Conservation (phyloP, 2,888 invertebrate species). For the Polia nebulosa region DNA sequence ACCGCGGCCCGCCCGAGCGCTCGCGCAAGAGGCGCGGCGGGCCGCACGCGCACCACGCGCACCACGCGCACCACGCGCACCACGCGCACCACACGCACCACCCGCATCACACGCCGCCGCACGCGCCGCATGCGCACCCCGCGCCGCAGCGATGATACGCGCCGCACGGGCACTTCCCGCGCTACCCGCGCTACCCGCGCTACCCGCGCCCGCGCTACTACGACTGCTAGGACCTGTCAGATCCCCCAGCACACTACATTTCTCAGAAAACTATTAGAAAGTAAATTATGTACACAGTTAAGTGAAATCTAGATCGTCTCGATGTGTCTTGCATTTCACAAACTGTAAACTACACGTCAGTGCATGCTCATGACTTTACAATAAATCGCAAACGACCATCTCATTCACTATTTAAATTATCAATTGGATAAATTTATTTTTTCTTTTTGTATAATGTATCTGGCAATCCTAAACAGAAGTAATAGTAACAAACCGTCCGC, state of each 20-base stretch:
- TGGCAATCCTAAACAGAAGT: background rate
- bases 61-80: too few relatives aligned
- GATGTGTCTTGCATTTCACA: too few relatives aligned
- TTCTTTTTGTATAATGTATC: background rate
- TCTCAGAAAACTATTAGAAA: background rate
- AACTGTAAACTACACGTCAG: background rate
- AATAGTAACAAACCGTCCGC: conserved; percentile 32
- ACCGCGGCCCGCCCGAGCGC: conserved; percentile 48
- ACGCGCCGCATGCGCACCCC: too few relatives aligned
- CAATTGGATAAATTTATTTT: background rate
- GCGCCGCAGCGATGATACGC: conserved; percentile 3
- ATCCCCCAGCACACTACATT: background rate
- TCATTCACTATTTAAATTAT: background rate
- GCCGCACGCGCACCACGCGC: background rate
- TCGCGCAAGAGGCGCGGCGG: conserved; percentile 79
- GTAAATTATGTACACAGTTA: background rate
- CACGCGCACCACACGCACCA: conserved; percentile 4
- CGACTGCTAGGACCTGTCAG: background rate
- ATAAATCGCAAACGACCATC: background rate
- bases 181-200: background rate
- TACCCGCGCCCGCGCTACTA: background rate
- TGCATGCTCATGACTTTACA: background rate
- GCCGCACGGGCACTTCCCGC: background rate
- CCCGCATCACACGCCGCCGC: conserved; percentile 2
- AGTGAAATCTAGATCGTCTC: background rate